Conservation (phyloP, 2,888 invertebrate species). For the Smittia aterrima region DNA sequence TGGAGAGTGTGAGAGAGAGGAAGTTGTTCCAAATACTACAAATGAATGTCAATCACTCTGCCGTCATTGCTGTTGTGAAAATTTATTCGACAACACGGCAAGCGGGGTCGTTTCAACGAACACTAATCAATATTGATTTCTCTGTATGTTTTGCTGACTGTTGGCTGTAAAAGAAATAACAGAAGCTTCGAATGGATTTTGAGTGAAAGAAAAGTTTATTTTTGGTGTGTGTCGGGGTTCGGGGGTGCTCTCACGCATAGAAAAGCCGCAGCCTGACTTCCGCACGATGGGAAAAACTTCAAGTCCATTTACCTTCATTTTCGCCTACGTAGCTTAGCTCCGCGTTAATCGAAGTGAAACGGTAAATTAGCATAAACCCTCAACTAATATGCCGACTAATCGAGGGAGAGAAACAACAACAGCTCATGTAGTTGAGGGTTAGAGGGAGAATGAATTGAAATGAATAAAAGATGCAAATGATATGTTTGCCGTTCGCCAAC, state of each 20-base stretch:
- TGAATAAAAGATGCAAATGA: conserved; percentile 34
- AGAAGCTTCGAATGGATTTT: conserved; percentile 3
- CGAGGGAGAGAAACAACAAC: neutral
- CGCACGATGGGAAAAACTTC: neutral
- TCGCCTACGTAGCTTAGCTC: neutral
- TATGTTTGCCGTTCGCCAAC: conserved; percentile 22
- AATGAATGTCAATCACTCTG: conserved; percentile 38
- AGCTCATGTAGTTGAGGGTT: neutral
- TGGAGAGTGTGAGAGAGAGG: neutral
- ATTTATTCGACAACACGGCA: neutral
- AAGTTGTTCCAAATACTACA: conserved; percentile 16
- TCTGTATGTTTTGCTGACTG: conserved; percentile 1
- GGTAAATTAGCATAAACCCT: conserved; percentile 4
- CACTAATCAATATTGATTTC: conserved; percentile 40
- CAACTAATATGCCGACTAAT: conserved; percentile 16
- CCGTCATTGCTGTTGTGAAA: conserved; percentile 22
- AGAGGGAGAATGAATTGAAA: neutral
- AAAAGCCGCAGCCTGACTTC: neutral
- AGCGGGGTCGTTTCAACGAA: neutral
- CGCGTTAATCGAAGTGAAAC: neutral
- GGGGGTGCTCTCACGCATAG: neutral
- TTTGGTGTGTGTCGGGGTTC: neutral
- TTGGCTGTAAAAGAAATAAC: neutral
- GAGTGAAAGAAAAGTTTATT: conserved; percentile 1
- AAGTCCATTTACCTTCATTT: neutral